phyloP scores from a whole-genome alignment of 2,888 invertebrate genomes.

The Aphodius granarius region DNA sequence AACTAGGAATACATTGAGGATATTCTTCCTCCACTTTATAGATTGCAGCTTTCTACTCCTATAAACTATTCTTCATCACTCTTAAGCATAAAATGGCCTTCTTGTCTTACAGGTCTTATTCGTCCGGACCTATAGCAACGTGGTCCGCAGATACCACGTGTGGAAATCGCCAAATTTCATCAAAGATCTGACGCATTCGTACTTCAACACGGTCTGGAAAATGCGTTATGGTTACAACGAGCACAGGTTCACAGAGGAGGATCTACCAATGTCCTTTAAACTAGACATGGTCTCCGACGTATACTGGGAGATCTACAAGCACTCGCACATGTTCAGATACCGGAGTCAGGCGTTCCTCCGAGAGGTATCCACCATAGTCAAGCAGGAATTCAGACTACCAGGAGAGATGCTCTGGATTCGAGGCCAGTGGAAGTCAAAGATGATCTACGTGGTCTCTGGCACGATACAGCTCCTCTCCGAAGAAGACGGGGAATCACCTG shows the following conservation, averaged over 20 bases:
- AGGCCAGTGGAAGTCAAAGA: constrained; percentile 29
- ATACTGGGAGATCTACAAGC: constrained; percentile 31
- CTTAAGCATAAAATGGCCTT: too few species aligned
- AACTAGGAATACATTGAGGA: too few species aligned
- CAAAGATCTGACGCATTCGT: neutral
- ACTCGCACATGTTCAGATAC: constrained; percentile 36
- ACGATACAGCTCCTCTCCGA: constrained; percentile 38
- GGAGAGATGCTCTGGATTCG: constrained; percentile 34
- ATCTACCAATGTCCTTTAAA: constrained; percentile 26
- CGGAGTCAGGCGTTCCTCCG: constrained; percentile 31
- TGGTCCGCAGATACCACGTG: neutral
- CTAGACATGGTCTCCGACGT: constrained; percentile 33
- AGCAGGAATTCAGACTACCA: constrained; percentile 32
- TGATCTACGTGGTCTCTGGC: constrained; percentile 38
- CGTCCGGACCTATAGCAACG: constrained; percentile 13
- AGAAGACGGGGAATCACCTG: constrained; percentile 38
- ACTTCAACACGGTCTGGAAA: constrained; percentile 19
- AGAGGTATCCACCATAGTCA: constrained; percentile 30
- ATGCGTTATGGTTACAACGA: constrained; percentile 17
- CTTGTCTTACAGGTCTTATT: too few species aligned
- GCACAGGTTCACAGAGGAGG: neutral
- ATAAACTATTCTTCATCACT: too few species aligned
- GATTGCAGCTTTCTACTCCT: too few species aligned
- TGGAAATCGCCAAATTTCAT: neutral
- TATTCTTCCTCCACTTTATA: too few species aligned